Evolutionary conservation across 1,140 invertebrate genomes (phyloP).

Genomic region (Vanessa atalanta): DNA sequence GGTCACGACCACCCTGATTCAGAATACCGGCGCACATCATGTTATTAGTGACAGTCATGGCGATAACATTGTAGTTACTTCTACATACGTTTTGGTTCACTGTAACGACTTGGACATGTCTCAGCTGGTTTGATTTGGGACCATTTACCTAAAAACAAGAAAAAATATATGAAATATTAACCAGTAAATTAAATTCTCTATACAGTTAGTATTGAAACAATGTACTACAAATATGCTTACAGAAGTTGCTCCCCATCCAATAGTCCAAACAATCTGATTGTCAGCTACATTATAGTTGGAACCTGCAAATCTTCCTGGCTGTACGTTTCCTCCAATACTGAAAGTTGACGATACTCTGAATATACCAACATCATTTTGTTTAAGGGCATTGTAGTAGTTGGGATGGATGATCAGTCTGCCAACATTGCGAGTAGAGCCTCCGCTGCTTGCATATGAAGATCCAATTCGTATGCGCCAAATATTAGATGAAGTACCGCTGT

Average conservation of each 20-base stretch:
- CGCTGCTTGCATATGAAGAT: conserved; percentile 37
- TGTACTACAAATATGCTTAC: conserved; percentile 14
- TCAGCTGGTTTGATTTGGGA: conserved; percentile 1
- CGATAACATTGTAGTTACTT: conserved; percentile 18
- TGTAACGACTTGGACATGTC: conserved; percentile 1
- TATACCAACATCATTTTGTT: conserved; percentile 30
- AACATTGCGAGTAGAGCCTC: conserved; percentile 24
- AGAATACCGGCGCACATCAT: conserved; percentile 36
- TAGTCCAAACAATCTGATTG: conserved; percentile 22
- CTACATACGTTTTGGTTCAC: conserved; percentile 16
- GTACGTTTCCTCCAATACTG: conserved; percentile 15
- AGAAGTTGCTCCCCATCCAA: conserved; percentile 35
- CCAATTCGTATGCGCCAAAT: conserved; percentile 40
- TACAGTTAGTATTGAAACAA: not conserved
- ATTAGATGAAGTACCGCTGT: conserved; percentile 1
- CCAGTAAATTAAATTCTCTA: too few relatives aligned
- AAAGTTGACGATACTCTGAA: conserved; percentile 17
- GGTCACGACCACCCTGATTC: not conserved
- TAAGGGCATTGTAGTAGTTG: not conserved
- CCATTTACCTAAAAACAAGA: not conserved
- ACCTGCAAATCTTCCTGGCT: conserved; percentile 27
- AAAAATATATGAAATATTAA: not conserved
- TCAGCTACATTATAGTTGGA: conserved; percentile 25
- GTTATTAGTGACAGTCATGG: conserved; percentile 7
- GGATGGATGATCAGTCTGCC: conserved; percentile 26